These are phyloP conservation scores for Bolinopsis microptera DNA, from an alignment of 37 sponge, comb jelly and placozoan species.

Conservation along the genomic window DNA sequence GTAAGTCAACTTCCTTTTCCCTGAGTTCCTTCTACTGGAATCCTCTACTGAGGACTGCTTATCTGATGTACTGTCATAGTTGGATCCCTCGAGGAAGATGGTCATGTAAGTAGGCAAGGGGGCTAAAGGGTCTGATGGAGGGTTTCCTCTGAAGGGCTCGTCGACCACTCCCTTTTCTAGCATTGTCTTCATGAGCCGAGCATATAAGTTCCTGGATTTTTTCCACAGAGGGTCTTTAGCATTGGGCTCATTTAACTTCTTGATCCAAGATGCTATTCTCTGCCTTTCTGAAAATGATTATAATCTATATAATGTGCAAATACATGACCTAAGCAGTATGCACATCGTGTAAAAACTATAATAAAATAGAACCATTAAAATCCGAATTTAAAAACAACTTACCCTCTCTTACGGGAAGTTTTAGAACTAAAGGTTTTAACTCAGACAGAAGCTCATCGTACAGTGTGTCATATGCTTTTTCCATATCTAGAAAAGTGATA, in stretches of 20 bases:
- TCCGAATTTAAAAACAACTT: too few relatives aligned
- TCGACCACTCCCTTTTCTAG: background rate
- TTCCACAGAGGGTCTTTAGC: background rate
- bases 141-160: background rate
- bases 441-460: background rate
- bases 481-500: too few relatives aligned
- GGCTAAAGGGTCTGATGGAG: background rate
- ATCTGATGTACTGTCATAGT: background rate
- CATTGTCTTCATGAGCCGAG: background rate
- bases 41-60: background rate
- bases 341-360: too few relatives aligned
- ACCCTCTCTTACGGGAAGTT: background rate
- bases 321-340: background rate
- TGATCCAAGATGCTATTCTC: constrained; percentile 21
- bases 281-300: background rate
- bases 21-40: background rate
- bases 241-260: background rate
- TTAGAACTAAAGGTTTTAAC: background rate
- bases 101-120: background rate
- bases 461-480: background rate
- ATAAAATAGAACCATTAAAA: too few relatives aligned
- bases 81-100: background rate
- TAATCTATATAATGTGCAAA: background rate
- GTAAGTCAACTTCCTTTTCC: background rate
- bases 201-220: background rate